A percentile compares a stretch with the other conserved stretches of the same genome.
Conservation (phyloP, 2,113 vertebrate genomes). For the Psettodes erumei region DNA sequence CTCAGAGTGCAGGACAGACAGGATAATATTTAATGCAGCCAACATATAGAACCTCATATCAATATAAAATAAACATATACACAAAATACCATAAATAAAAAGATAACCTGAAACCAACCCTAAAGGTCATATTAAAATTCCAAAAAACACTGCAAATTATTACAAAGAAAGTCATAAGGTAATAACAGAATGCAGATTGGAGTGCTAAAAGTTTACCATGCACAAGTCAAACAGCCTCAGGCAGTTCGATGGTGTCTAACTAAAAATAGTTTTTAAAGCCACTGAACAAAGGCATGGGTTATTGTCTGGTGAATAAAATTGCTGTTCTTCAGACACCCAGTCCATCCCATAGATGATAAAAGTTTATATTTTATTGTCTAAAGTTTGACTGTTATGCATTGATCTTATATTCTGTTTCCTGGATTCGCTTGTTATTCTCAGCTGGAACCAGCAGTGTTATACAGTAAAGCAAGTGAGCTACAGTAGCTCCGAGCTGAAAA, state of each 20-base stretch:
- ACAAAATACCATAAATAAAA: not conserved
- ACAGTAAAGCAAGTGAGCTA: constrained; percentile 32
- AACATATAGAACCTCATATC: too few species aligned
- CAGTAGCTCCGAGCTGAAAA: constrained; percentile 35
- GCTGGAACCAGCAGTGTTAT: constrained; percentile 20
- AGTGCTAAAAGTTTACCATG: not conserved
- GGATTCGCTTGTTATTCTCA: constrained; percentile 23
- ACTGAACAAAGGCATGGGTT: not conserved
- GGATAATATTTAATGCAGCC: not conserved
- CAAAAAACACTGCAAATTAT: not conserved
- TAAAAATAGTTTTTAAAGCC: constrained; percentile 20
- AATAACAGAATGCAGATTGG: not conserved
- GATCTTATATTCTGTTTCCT: constrained; percentile 50
- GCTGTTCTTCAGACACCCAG: constrained; percentile 5
- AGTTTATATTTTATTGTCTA: constrained; percentile 29
- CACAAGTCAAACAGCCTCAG: not conserved
- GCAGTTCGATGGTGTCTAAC: constrained; percentile 23
- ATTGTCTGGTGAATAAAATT: constrained; percentile 37
- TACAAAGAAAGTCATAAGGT: not conserved
- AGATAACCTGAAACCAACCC: too few species aligned
- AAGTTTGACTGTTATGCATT: constrained; percentile 22
- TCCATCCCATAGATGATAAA: constrained; percentile 16
- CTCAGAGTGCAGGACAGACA: not conserved
- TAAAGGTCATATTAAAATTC: too few species aligned
- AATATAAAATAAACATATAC: too few species aligned